These are phyloP conservation scores for Laspeyria flexula DNA, from an alignment of 2,888 invertebrate species.

Conservation along the genomic window DNA sequence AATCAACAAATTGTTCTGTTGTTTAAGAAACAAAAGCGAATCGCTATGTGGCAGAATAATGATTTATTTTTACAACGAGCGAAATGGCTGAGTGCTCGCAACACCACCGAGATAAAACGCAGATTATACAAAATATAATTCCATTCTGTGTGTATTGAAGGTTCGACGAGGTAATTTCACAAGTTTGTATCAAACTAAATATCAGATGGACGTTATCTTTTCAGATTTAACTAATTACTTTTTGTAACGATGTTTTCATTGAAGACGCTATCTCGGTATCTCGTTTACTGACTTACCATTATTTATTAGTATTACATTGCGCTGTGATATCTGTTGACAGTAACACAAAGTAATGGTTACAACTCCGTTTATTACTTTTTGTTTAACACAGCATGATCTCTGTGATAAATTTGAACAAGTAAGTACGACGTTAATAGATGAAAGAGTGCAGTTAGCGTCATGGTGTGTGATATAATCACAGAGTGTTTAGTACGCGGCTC, in stretches of 20 bases:
- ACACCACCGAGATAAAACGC: slow-evolving; percentile 50
- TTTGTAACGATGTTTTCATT: slow-evolving; percentile 64
- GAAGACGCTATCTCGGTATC: slow-evolving; percentile 44
- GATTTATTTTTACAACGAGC: slow-evolving; percentile 32
- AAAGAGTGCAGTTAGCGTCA: slow-evolving; percentile 36
- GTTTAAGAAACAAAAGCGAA: slow-evolving; percentile 26
- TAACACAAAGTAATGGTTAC: slow-evolving; percentile 21
- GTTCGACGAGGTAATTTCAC: slow-evolving; percentile 53
- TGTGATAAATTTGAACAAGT: slow-evolving; percentile 39
- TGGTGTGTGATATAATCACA: slow-evolving; percentile 50
- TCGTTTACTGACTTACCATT: slow-evolving; percentile 39
- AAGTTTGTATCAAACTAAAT: slow-evolving; percentile 62
- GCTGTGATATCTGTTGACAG: slow-evolving; percentile 31
- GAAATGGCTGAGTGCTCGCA: slow-evolving; percentile 12
- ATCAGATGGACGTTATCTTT: slow-evolving; percentile 69
- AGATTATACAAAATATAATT: slow-evolving; percentile 58
- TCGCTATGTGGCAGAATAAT: slow-evolving; percentile 23
- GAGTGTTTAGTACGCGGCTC: slow-evolving; percentile 42
- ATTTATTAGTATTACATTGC: slow-evolving; percentile 20
- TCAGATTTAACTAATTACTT: slow-evolving; percentile 70
- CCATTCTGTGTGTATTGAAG: slow-evolving; percentile 34
- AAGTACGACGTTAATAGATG: slow-evolving; percentile 39
- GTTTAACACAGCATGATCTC: slow-evolving; percentile 16
- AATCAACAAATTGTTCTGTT: slow-evolving; percentile 7
- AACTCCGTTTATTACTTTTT: slow-evolving; percentile 22